Evolutionary conservation across 2,797 vertebrate species (phyloP), one percentile per base, ranked within the genome.

Genomic region (Chanos chanos): DNA sequence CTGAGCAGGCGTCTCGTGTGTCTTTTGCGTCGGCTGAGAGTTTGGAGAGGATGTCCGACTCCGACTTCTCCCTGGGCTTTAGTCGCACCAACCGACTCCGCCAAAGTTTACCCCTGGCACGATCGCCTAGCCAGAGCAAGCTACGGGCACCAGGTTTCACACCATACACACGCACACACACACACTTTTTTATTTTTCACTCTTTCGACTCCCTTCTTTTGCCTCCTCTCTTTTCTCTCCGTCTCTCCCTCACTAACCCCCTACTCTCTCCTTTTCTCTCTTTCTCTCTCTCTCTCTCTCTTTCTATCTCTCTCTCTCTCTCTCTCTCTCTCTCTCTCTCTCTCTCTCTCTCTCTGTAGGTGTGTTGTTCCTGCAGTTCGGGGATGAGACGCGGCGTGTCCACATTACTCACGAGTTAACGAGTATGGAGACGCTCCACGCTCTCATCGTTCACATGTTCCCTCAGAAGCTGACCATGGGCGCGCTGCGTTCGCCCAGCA

Each of bases 381-480:
- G 96, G 28, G 96, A 99, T 24, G 96, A 99, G 86, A 97, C 94
- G 0, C 81, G 95, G 50, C 81, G 96, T 0, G 94, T 98, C 47
- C 96, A 99, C 83, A 93, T 99, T 86, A 98, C 95, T 62, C 96
- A 98, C 9, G 95, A 98, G 91, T 91, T 99, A 83, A 95, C 91
- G 86, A 95, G 94, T 87, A 90, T 98, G 92, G 96, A 99, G 76
- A 99, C 95, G 3, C 90, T 99, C 77, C 91, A 96, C 58, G 94
- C 96, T 4, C 95, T 99, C 77, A 94, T 99, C 1, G 94, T 94
- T 37, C 96, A 99, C 90, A 97, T 98, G 92, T 99, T 99, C 89
- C 96, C 96, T 37, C 96, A 99, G 87, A 95, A 97, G 79, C 93
- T 99, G 79, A 98, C 92, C 71, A 95, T 97, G 94, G 94, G 93